Conservation (phyloP, 1,140 invertebrate genomes). For the Nephotettix cincticeps region DNA sequence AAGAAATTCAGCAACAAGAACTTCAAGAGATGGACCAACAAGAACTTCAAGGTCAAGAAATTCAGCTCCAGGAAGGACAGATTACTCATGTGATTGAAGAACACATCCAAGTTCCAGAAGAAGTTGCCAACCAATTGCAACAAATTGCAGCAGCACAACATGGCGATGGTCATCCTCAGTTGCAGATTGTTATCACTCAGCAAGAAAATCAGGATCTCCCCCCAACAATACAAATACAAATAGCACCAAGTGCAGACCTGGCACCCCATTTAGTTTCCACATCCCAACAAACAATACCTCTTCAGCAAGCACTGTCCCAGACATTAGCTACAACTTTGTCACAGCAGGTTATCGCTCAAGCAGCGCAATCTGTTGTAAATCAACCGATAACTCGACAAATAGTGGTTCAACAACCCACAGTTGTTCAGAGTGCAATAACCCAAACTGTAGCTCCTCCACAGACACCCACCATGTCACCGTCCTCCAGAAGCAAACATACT, state of each 20-base stretch:
- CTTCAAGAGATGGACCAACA: slow-evolving; percentile 15
- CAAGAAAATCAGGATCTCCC: slow-evolving; percentile 15
- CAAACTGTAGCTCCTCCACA: slow-evolving; percentile 24
- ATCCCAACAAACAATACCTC: slow-evolving; percentile 7
- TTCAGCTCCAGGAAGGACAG: not conserved
- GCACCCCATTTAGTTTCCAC: slow-evolving; percentile 6
- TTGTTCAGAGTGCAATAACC: slow-evolving; percentile 15
- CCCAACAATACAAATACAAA: slow-evolving; percentile 19
- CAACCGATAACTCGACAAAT: slow-evolving; percentile 6
- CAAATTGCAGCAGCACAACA: slow-evolving; percentile 14
- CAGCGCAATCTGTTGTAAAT: not conserved
- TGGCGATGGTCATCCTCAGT: not conserved
- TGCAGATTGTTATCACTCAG: slow-evolving; percentile 11
- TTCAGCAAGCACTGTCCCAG: slow-evolving; percentile 23
- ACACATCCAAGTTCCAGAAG: slow-evolving; percentile 37
- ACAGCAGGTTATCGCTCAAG: not conserved
- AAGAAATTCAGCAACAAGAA: slow-evolving; percentile 7
- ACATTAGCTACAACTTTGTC: not conserved
- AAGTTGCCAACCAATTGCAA: slow-evolving; percentile 1
- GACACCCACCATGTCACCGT: not conserved
- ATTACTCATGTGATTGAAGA: slow-evolving; percentile 12
- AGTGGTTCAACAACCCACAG: not conserved
- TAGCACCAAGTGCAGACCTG: slow-evolving; percentile 23
- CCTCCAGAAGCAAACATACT: not conserved
- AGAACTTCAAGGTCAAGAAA: slow-evolving; percentile 26